Evolutionary conservation across 2,888 invertebrate species (phyloP).

Genomic region (Drosophila incognita): DNA sequence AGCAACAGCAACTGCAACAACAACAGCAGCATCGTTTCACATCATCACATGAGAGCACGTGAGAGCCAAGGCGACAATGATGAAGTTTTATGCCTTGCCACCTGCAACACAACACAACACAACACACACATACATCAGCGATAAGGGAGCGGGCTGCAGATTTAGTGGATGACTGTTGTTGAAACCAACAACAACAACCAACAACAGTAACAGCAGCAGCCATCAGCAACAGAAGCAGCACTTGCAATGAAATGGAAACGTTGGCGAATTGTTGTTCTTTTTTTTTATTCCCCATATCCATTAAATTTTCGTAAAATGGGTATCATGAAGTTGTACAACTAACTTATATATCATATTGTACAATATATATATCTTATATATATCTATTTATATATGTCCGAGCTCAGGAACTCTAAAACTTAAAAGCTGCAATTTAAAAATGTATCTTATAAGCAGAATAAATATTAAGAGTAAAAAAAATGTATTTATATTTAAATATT

Average conservation of each 20-base stretch:
- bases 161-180: constrained; percentile 50
- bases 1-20: constrained; percentile 20
- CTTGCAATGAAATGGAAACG: constrained; percentile 75
- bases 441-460: background rate
- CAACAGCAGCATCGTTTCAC: constrained; percentile 24
- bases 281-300: constrained; percentile 4
- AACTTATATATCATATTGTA: background rate
- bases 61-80: constrained; percentile 75
- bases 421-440: background rate
- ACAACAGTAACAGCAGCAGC: background rate
- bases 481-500: background rate
- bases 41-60: constrained; percentile 60
- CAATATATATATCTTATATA: background rate
- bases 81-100: constrained; percentile 81
- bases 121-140: constrained; percentile 9
- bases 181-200: constrained; percentile 28
- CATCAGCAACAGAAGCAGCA: constrained; percentile 16
- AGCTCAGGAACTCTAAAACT: background rate
- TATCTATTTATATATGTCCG: no score
- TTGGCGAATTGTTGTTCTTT: constrained; percentile 51
- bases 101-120: constrained; percentile 58
- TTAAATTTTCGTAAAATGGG: background rate
- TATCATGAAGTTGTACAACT: background rate
- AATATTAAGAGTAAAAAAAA: background rate
- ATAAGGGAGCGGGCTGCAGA: constrained; percentile 19